A percentile compares a stretch with the other conserved stretches of the same genome.
Conservation (phyloP, 2,113 vertebrate genomes). For the Myrmophylax atrothorax region DNA sequence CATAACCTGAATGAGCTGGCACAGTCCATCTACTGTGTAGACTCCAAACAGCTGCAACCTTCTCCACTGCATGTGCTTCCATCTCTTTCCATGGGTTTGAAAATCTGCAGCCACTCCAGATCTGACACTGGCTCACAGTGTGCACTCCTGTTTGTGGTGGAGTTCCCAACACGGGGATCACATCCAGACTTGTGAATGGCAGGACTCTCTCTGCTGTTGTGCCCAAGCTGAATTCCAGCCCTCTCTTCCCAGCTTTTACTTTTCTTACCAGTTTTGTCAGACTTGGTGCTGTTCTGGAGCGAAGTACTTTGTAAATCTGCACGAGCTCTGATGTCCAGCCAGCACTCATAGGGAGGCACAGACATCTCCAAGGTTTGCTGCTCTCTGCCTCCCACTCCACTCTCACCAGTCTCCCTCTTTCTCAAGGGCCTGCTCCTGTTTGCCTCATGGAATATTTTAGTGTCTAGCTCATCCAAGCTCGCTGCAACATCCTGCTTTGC, state of each 20-base stretch:
- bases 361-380: not conserved
- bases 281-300: not conserved
- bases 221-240: not conserved
- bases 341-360: not conserved
- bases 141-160: not conserved
- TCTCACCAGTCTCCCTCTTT: not conserved
- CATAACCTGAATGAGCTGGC: constrained; percentile 43
- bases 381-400: not conserved
- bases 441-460: not conserved
- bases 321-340: not conserved
- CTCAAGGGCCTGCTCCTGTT: not conserved
- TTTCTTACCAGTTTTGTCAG: not conserved
- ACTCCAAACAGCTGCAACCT: not conserved
- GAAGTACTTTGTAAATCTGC: not conserved
- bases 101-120: constrained; percentile 67
- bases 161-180: not conserved
- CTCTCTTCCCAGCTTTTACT: not conserved
- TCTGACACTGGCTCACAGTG: constrained; percentile 39
- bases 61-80: not conserved
- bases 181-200: not conserved
- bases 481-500: constrained; percentile 38
- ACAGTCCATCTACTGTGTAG: not conserved
- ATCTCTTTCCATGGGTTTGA: constrained; percentile 42
- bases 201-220: not conserved
- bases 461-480: constrained; percentile 20